Base-by-base conservation (phyloP, 2,888 invertebrate genomes). In the Apamea epomidion region DNA sequence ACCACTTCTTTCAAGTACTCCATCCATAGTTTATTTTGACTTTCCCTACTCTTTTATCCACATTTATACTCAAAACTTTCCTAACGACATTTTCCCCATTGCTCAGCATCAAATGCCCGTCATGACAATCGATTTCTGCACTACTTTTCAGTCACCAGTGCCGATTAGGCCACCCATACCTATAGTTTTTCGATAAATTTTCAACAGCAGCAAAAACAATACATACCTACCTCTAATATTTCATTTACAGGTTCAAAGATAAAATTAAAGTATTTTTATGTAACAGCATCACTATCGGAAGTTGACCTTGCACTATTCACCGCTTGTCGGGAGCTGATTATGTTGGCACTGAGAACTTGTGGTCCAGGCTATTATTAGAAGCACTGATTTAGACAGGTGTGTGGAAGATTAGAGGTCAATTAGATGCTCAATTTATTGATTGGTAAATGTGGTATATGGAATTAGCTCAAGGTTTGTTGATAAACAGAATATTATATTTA, bases 231-330 rank as follows among this genome's bases (percentile, higher is more conserved):
- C 14, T 62, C 48, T 37, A 21, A 16, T 8, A 77, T 21, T 48
- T 45, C 29, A 42, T 25, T 1, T 25, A 48, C 16, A 67, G 32
- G n/a, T 79, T 48, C 25, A 54, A 42, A 70, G 45, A 70, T 80
- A 81, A 81, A 45, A 29, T 12, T 37, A 7, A 37, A 14, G 18
- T 80, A 48, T 51, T 72, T 58, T 81, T 73, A 74, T 68, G 21
- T 81, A 62, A 75, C 45, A 29, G 32, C 42, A 58, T n/a, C 32
- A 32, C 25, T 76, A 83, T 76, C 81, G 0, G 16, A 14, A 51
- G 60, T 21, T 21, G 78, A 54, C 81, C 71, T 54, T 68, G 37
- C 60, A 48, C 71, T 72, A 51, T 51, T 82, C 71, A 69, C 78
- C 68, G 72, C 25, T 29, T 18, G 48, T 21, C n/a, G 16, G 21